These are phyloP conservation scores for Chrysogorgia sp. DNA, from an alignment of 92 coral and sea anemone species.

Conservation along the genomic window DNA sequence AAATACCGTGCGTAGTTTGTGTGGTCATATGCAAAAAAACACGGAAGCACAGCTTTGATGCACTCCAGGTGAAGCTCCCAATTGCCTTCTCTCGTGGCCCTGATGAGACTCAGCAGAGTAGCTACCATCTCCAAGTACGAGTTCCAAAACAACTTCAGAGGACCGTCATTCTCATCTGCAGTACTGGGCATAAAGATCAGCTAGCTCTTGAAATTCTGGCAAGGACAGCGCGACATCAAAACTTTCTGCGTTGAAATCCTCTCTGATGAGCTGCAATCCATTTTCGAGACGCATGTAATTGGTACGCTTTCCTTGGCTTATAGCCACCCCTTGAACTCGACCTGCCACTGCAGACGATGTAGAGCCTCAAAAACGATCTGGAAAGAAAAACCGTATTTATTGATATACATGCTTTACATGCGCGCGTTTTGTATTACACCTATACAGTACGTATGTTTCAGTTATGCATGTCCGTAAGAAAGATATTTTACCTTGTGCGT, in stretches of 20 bases:
- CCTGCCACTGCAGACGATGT: constrained; percentile 42
- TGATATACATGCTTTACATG: constrained; percentile 7
- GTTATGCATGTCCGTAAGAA: constrained; percentile 42
- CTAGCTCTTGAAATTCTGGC: constrained; percentile 45
- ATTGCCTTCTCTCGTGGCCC: constrained; percentile 67
- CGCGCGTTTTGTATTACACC: too few relatives aligned
- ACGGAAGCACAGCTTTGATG: constrained; percentile 60
- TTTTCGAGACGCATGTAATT: constrained; percentile 40
- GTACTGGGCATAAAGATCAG: constrained; percentile 46
- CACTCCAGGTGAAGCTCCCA: constrained; percentile 63
- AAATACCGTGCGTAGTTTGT: too few relatives aligned
- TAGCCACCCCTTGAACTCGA: constrained; percentile 26
- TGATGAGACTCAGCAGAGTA: constrained; percentile 37
- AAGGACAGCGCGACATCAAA: constrained; percentile 49
- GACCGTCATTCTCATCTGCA: constrained; percentile 57
- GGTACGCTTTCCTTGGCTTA: constrained; percentile 28
- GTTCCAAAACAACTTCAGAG: constrained; percentile 54
- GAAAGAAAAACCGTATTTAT: constrained; percentile 14
- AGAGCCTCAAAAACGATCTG: constrained; percentile 53
- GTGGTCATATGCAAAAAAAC: constrained; percentile 68
- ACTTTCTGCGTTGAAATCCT: constrained; percentile 41
- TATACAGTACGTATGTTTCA: constrained; percentile 1
- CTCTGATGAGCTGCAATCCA: constrained; percentile 49
- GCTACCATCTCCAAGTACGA: constrained; percentile 62
- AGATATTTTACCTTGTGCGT: constrained; percentile 39